phyloP scores from a whole-genome alignment of 2,797 vertebrate genomes.

The Hafferia zeledoni region DNA sequence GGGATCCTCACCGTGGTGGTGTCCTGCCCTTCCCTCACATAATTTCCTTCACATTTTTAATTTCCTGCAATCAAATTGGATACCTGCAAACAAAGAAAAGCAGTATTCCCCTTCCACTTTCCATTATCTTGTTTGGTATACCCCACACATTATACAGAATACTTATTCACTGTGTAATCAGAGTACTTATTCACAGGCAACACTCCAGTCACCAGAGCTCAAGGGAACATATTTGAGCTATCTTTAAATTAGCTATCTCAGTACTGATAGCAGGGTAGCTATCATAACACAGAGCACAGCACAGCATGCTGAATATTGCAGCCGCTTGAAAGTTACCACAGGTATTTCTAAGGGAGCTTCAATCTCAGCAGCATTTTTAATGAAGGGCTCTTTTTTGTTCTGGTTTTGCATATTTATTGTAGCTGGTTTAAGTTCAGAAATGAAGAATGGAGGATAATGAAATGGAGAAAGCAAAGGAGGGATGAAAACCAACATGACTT shows the following conservation, averaged over 20 bases:
- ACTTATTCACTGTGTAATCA: slow-evolving; percentile 36
- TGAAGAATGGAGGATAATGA: neutral
- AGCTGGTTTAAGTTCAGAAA: neutral
- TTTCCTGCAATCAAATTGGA: neutral
- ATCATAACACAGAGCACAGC: neutral
- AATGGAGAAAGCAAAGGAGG: neutral
- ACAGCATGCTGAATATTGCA: neutral
- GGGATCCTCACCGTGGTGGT: neutral
- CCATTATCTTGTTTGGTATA: slow-evolving; percentile 7
- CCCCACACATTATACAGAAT: neutral
- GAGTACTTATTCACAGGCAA: slow-evolving; percentile 37
- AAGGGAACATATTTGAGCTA: slow-evolving; percentile 31
- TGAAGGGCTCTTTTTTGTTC: too few species aligned
- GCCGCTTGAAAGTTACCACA: neutral
- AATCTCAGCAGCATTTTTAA: neutral
- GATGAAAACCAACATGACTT: neutral
- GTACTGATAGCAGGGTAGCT: slow-evolving; percentile 8
- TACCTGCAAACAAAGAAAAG: neutral
- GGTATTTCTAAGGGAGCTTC: neutral
- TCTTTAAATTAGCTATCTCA: slow-evolving; percentile 48
- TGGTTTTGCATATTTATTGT: neutral
- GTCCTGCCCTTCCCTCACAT: neutral
- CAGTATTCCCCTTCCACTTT: slow-evolving; percentile 7
- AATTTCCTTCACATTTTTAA: slow-evolving; percentile 14
- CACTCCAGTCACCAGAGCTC: slow-evolving; percentile 8